Evolutionary conservation across 2,888 invertebrate genomes (phyloP), one percentile per base, ranked within the genome.

Genomic region (Lithodes maja): DNA sequence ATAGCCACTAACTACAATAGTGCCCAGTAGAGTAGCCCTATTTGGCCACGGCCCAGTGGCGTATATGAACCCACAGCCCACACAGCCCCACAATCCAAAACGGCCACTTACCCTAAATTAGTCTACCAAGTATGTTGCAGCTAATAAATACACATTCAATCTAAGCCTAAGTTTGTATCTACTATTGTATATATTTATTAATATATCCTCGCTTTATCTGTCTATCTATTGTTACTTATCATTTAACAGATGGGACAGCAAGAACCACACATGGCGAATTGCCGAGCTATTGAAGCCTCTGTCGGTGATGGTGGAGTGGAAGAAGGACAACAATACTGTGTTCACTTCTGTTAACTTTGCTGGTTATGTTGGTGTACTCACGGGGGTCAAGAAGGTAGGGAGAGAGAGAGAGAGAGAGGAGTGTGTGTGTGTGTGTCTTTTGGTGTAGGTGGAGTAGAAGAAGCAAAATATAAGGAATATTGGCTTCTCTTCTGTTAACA

Each of bases 321-420:
- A 93, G 74, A 93, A 92, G 86, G 92, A 92, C 15, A 93, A 93
- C 7, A 93, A 94, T 89, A 93, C 94, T 0, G 91, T 95, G 17
- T 95, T 94, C 93, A 94, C 94, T 89, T 94, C 95, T n/a, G 94
- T 94, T 87, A 94, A 94, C 92, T 95, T 94, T 93, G 95, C 94
- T 86, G 95, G 95, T 50, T 95, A 94, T 92, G 93, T 95, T 90
- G 95, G 95, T 15, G 93, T 95, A 55, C 93, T 95, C 71, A 95
- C 95, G 5, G 94, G 93, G 0, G 92, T 95, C 68, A 94, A 94
- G 92, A 94, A 94, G 61, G 94, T 94, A 92, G 68, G 94, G 94
- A 12, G 61, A 5, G 12, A 61, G 12, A 12, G 61, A 61, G 61
- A 7, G 61, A 61, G 61, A 7, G 61, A 1, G 1, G 61, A 0